Evolutionary conservation across 2,888 invertebrate species (phyloP).

Genomic region (Xestia c-nigrum): DNA sequence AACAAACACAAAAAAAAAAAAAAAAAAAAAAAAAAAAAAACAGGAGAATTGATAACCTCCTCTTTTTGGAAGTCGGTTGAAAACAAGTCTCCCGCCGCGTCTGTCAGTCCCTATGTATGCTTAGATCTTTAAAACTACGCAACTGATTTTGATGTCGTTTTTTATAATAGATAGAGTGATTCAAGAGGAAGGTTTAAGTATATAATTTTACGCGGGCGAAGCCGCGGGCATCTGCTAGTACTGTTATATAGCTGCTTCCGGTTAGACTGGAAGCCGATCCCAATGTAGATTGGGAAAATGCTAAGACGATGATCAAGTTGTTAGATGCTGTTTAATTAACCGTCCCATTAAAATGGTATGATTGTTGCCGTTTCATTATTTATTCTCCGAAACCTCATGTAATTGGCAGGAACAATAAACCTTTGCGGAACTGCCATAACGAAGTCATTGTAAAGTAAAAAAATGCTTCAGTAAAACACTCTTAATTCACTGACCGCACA

Average conservation of each 20-base stretch:
- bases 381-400: neutral
- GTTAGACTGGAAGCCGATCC: neutral
- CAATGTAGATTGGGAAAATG: neutral
- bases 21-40: too few species aligned
- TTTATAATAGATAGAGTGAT: too few species aligned
- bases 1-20: too few species aligned
- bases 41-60: too few species aligned
- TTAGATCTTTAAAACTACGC: too few species aligned
- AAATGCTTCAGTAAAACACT: slow-evolving; percentile 31
- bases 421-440: slow-evolving; percentile 27
- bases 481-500: slow-evolving; percentile 55
- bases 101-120: too few species aligned
- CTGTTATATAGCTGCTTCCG: neutral
- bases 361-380: neutral
- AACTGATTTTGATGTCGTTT: too few species aligned
- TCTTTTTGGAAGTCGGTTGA: too few species aligned
- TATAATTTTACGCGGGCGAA: too few species aligned
- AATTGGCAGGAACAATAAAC: slow-evolving; percentile 18
- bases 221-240: too few species aligned
- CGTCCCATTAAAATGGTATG: neutral
- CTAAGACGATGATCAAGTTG: neutral
- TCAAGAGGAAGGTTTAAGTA: too few species aligned
- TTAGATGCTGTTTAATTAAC: neutral
- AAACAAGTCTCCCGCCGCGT: too few species aligned
- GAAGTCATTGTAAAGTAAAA: slow-evolving; percentile 36